Evolutionary conservation across 35 echinoderm and acorn worm species (phyloP), one percentile per base, ranked within the genome.

Genomic region (Nesometra sesokonis): DNA sequence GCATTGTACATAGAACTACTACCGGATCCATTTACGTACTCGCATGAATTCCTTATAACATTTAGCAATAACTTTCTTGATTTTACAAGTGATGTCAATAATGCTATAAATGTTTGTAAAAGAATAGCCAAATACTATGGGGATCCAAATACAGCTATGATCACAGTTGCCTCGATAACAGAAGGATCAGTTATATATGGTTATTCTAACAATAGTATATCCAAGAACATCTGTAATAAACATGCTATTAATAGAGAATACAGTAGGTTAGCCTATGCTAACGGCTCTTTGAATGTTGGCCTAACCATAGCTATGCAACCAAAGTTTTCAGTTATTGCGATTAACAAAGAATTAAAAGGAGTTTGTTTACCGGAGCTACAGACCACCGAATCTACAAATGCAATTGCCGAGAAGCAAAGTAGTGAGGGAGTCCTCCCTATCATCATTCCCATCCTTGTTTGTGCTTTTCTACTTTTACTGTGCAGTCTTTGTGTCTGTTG

Each of bases 131-230:
- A 36, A 21, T 91, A 43, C 47, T 81, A 87, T 27, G 52, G 33
- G 27, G 80, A 91, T 84, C 32, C 31, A 19, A 78, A 52, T 46
- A 79, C 39, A 13, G 57, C 57, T 84, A 57, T 47, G 32, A 38
- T 91, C 15, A 82, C 77, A 38, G 80, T 91, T 13, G 79, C 27
- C 32, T 91, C 90, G 29, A 32, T 91, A 34, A 30, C 13, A 17
- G 86, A 87, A 78, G 90, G 90, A 76, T 91, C 90, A 11, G 80
- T 84, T 39, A 77, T 91, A 19, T 82, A 82, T 47, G 81, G 30
- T 0, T 91, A 87, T 39, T 82, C 90, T 1, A 91, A 91, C 36
- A 91, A 76, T 17, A 87, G 76, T 38, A 36, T 91, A 11, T 5
- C 43, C 32, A 87, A 19, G 0, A 46, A 78, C 17, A 19, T 35